phyloP scores from a whole-genome alignment of 2,888 invertebrate genomes.

The Eurytoma californica region DNA sequence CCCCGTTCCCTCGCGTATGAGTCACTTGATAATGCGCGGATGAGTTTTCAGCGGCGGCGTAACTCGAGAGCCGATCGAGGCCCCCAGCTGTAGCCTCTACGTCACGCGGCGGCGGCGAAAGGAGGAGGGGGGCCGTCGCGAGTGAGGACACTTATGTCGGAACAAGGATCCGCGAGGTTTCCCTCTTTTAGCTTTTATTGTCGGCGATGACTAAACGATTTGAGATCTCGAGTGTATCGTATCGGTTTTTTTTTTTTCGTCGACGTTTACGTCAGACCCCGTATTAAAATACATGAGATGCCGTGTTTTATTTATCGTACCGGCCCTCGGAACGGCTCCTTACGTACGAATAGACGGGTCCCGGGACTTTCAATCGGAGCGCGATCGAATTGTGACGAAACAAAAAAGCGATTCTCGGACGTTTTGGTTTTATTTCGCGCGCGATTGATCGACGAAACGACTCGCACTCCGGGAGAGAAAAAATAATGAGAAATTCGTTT shows the following conservation, averaged over 20 bases:
- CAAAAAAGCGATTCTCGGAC: not conserved
- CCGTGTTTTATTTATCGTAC: conserved; percentile 5
- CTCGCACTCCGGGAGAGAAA: too few species aligned
- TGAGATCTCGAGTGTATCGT: conserved; percentile 35
- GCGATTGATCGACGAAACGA: not conserved
- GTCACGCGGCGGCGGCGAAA: conserved; percentile 9
- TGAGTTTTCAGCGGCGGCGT: conserved; percentile 46
- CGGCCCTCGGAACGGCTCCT: not conserved
- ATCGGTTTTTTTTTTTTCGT: conserved; percentile 4
- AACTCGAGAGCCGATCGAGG: conserved; percentile 15
- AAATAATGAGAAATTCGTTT: too few species aligned
- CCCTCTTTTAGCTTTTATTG: conserved; percentile 23
- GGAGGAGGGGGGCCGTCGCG: not conserved
- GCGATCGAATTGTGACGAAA: conserved; percentile 26
- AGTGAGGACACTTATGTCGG: conserved; percentile 6
- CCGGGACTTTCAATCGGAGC: not conserved
- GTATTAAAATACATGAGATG: conserved; percentile 41
- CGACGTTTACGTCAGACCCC: conserved; percentile 30
- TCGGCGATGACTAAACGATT: conserved; percentile 46
- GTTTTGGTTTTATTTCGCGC: not conserved
- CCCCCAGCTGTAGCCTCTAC: conserved; percentile 1
- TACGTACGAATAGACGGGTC: too few species aligned
- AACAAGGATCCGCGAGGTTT: conserved; percentile 7
- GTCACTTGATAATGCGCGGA: conserved; percentile 54
- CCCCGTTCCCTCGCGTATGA: conserved; percentile 26